Evolutionary conservation across 2,113 vertebrate species (phyloP), one percentile per base, ranked within the genome.

Genomic region (Crotalus helleri): DNA sequence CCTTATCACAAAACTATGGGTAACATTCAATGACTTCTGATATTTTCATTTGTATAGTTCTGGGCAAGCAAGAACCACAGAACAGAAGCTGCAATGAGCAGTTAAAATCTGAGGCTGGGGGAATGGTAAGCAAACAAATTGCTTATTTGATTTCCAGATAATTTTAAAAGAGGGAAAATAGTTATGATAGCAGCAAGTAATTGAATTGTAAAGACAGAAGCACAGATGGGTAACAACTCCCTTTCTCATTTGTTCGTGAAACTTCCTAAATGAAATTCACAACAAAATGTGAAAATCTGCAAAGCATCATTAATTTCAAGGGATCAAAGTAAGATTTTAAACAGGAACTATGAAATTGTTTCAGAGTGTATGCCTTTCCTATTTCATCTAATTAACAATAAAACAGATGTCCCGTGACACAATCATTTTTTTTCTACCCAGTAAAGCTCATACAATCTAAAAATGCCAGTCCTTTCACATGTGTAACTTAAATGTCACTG

Each of bases 311-410:
- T 97, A 96, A 95, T 97, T 97, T 97, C 94, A 91, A 95, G 94
- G 93, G 95, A 95, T 93, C 92, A 93, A 93, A 96, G 96, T 90
- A 95, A 91, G 53, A 94, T 95, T 95, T 96, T 97, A 96, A 96
- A 95, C 92, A 89, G 95, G 92, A 97, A 92, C 96, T 94, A 92
- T 93, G 95, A 96, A 96, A 97, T 96, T 96, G 96, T 95, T 97
- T 96, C 96, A 95, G 95, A 96, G 94, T 95, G 69, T 49, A 85
- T 95, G 96, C 95, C 95, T 97, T 94, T 92, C 96, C 88, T 92
- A 94, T 95, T 97, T 97, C 95, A 95, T 96, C 97, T 98, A 97
- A 98, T 98, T 97, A 98, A 97, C 97, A 97, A 96, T 97, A 97
- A 98, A 97, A 97, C 97, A 98, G 97, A 97, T 97, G 94, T 97